Evolutionary conservation across 1,140 invertebrate genomes (phyloP).

Genomic region (Micrasema longulum): DNA sequence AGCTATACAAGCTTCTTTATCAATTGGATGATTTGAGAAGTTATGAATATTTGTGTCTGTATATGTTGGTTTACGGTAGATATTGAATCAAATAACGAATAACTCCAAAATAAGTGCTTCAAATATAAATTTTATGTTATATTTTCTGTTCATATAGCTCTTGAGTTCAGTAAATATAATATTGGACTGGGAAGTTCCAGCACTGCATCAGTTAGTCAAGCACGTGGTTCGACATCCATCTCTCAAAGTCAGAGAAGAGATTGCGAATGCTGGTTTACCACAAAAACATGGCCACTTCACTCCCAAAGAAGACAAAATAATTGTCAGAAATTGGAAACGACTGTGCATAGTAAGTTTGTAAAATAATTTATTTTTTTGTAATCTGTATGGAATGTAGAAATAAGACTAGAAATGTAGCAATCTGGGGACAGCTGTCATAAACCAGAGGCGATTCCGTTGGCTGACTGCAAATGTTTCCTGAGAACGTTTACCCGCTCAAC

Average conservation of each 20-base stretch:
- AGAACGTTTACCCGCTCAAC: too few relatives aligned
- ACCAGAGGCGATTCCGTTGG: too few relatives aligned
- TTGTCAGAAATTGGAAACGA: constrained; percentile 43
- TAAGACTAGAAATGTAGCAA: too few relatives aligned
- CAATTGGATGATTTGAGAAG: not conserved
- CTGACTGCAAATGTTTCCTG: too few relatives aligned
- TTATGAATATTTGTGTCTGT: too few relatives aligned
- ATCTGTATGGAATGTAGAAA: too few relatives aligned
- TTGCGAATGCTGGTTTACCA: constrained; percentile 25
- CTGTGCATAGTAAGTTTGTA: constrained; percentile 25
- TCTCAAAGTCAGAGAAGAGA: constrained; percentile 28
- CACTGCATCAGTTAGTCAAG: constrained; percentile 29
- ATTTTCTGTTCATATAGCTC: constrained; percentile 10
- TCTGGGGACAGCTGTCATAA: too few relatives aligned
- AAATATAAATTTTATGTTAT: not conserved
- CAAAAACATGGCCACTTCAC: constrained; percentile 37
- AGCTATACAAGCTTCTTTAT: not conserved
- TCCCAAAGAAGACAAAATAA: constrained; percentile 44
- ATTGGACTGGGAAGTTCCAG: constrained; percentile 34
- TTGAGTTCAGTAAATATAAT: not conserved
- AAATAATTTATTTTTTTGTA: not conserved
- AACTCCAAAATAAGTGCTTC: not conserved
- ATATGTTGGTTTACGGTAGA: not conserved
- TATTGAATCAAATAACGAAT: not conserved
- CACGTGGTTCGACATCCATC: constrained; percentile 31